Percentiles rank a stretch among this genome's conserved stretches.
Evolutionary conservation across 2,113 vertebrate species (phyloP).

Genomic region (Crotalus viridis): DNA sequence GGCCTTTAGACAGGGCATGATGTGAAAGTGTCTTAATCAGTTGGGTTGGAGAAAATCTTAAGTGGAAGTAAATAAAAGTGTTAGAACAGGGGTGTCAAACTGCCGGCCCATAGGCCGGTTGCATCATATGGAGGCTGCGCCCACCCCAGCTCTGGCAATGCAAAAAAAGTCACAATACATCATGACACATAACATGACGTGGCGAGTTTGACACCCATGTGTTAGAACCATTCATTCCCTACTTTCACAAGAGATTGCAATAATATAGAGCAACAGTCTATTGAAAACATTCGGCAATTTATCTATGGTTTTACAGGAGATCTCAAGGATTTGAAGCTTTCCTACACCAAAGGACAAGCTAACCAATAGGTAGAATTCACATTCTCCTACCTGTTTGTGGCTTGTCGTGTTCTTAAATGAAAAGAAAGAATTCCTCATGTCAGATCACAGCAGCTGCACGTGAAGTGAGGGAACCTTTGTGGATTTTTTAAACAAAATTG

Average conservation of each 20-base stretch:
- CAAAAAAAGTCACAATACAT: no score
- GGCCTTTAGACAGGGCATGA: neutral
- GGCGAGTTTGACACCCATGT: neutral
- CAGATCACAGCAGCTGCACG: neutral
- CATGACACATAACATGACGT: no score
- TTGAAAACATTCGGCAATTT: neutral
- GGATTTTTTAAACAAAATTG: neutral
- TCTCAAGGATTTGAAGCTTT: neutral
- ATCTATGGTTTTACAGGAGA: neutral
- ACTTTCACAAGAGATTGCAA: neutral
- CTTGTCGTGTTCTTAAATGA: neutral
- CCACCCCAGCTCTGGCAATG: no score
- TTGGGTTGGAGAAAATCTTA: neutral
- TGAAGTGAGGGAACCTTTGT: neutral
- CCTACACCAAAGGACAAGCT: neutral
- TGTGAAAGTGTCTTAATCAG: neutral
- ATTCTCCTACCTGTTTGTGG: neutral
- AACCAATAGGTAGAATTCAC: neutral
- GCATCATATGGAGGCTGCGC: no score
- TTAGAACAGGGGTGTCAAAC: neutral
- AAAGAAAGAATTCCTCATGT: neutral
- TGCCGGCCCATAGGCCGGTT: no score
- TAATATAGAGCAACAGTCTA: neutral
- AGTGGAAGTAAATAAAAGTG: neutral
- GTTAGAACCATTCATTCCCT: neutral